Percentiles rank a stretch among this genome's conserved stretches.
phyloP scores from a whole-genome alignment of 2,113 vertebrate genomes.

The Lamprologus tigripictilis region DNA sequence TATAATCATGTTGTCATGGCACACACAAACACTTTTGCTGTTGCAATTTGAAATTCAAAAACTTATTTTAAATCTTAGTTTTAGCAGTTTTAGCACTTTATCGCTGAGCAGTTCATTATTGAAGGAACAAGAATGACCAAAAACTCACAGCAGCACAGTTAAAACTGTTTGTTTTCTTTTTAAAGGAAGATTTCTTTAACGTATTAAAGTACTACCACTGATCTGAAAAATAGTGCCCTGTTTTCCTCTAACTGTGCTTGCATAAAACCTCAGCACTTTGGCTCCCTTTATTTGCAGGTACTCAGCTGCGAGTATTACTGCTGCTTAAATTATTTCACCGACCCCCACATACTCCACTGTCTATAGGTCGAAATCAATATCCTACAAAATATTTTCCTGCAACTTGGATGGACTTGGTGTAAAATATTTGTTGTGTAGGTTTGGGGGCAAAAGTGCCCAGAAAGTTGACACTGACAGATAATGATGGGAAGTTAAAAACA shows the following conservation, averaged over 20 bases:
- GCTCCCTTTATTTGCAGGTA: neutral
- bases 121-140: neutral
- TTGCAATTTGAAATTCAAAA: neutral
- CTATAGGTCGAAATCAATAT: neutral
- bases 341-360: neutral
- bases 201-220: neutral
- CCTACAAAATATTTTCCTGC: neutral
- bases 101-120: neutral
- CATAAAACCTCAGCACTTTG: neutral
- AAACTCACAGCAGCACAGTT: neutral
- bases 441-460: neutral
- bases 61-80: neutral
- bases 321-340: neutral
- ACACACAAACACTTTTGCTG: neutral
- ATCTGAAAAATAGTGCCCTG: neutral
- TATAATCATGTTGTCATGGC: neutral
- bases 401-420: neutral
- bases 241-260: neutral
- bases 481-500: neutral
- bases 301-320: neutral
- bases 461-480: constrained; percentile 1
- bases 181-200: neutral
- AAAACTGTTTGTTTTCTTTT: neutral
- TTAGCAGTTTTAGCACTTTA: neutral
- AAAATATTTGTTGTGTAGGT: neutral